These are phyloP conservation scores for Monodelphis domestica DNA, from an alignment of 2,797 vertebrate genomes.

Conservation along the genomic window DNA sequence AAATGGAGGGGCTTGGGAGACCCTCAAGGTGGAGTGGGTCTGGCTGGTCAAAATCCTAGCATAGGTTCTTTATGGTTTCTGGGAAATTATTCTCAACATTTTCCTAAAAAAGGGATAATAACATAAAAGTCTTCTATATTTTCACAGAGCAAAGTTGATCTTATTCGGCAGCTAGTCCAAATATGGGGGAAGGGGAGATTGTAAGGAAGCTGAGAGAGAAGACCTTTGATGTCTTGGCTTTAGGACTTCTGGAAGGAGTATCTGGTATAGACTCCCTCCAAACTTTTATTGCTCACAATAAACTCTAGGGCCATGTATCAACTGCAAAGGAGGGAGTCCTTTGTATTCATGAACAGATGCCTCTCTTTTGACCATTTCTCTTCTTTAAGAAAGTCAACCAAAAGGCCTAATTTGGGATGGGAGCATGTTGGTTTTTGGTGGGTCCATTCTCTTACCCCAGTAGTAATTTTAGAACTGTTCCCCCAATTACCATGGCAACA, in stretches of 20 bases:
- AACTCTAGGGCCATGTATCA: neutral
- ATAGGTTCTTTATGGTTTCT: too few relatives aligned
- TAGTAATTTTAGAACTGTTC: neutral
- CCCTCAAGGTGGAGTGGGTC: too few relatives aligned
- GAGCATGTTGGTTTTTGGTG: neutral
- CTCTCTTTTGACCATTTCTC: neutral
- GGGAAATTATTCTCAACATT: neutral
- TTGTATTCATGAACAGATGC: neutral
- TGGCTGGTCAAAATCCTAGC: too few relatives aligned
- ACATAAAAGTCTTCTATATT: neutral
- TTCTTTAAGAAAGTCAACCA: neutral
- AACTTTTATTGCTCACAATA: neutral
- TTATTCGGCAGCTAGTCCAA: neutral
- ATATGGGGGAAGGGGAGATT: neutral
- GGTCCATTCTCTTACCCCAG: neutral
- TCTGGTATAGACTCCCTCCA: neutral
- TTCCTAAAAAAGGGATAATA: neutral
- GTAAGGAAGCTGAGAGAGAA: neutral
- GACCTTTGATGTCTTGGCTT: neutral
- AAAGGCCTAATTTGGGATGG: too few relatives aligned
- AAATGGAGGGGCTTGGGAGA: neutral
- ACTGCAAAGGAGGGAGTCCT: neutral
- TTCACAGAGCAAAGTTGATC: neutral
- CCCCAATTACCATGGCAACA: neutral
- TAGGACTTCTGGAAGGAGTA: neutral